Evolutionary conservation across 2,797 vertebrate species (phyloP).

Genomic region (Acropternis orthonyx): DNA sequence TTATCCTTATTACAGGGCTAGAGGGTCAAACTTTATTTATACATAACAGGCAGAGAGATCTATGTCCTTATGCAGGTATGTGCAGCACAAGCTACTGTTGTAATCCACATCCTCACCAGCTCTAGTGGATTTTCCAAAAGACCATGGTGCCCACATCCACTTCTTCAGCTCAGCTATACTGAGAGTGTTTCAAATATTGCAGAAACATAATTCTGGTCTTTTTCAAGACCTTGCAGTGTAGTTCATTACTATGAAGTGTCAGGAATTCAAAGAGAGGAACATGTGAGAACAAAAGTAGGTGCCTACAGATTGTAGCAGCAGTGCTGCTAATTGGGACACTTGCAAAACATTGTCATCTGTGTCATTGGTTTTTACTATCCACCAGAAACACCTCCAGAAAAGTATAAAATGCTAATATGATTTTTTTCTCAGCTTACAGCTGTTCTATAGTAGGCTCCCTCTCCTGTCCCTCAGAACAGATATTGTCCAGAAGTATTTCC

Average conservation of each 20-base stretch:
- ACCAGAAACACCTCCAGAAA: constrained; percentile 61
- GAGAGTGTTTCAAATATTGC: background rate
- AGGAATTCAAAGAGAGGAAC: constrained; percentile 24
- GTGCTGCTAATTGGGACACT: constrained; percentile 42
- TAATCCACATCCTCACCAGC: background rate
- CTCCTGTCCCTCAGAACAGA: background rate
- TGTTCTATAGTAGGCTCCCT: background rate
- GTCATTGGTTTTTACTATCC: constrained; percentile 46
- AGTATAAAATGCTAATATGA: constrained; percentile 27
- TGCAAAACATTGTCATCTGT: constrained; percentile 56
- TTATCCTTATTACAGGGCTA: background rate
- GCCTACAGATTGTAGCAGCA: background rate
- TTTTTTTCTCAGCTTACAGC: background rate
- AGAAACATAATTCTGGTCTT: background rate
- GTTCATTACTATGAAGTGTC: background rate
- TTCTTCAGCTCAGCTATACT: background rate
- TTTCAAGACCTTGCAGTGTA: background rate
- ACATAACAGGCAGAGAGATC: background rate
- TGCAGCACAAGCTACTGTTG: fast-evolving
- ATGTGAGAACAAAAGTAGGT: background rate
- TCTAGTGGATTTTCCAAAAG: background rate
- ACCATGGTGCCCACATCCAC: background rate
- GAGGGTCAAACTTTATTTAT: background rate
- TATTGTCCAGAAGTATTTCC: constrained; percentile 31
- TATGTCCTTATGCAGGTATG: background rate